A percentile compares a stretch with the other conserved stretches of the same genome.
These are phyloP conservation scores for Syngnathus floridae DNA, from an alignment of 2,113 vertebrate species.

Conservation along the genomic window DNA sequence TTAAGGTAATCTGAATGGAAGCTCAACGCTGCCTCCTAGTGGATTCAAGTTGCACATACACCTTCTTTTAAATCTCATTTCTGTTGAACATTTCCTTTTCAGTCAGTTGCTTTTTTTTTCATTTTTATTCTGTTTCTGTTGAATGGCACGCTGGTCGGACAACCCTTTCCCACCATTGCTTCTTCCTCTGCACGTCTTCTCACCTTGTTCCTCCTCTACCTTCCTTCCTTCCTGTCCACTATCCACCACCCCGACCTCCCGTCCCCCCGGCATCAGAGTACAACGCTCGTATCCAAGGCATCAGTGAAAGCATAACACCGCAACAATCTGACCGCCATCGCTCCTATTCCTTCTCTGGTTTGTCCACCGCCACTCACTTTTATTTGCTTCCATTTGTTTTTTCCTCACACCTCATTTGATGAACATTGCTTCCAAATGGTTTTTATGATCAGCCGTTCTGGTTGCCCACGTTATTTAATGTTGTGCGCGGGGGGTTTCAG, in stretches of 20 bases:
- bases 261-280: slow-evolving; percentile 76
- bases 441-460: not conserved
- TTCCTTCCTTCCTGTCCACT: slow-evolving; percentile 55
- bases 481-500: slow-evolving; percentile 53
- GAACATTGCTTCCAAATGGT: slow-evolving; percentile 3
- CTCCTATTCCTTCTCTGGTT: slow-evolving; percentile 89
- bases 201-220: slow-evolving; percentile 53
- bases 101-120: slow-evolving; percentile 39
- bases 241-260: slow-evolving; percentile 49
- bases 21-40: slow-evolving; percentile 35
- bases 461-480: not conserved
- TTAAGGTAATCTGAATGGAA: slow-evolving; percentile 15
- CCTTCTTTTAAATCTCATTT: not conserved
- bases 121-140: slow-evolving; percentile 43
- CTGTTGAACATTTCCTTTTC: slow-evolving; percentile 10
- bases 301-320: slow-evolving; percentile 72
- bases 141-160: slow-evolving; percentile 58
- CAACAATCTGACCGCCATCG: slow-evolving; percentile 78
- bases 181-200: slow-evolving; percentile 49
- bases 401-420: slow-evolving; percentile 17
- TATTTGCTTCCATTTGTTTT: slow-evolving; percentile 20
- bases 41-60: slow-evolving; percentile 19
- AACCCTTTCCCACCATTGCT: slow-evolving; percentile 37
- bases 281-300: slow-evolving; percentile 86
- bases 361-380: slow-evolving; percentile 73